These are phyloP conservation scores for Melipona beecheii DNA, from an alignment of 2,888 invertebrate genomes.

Conservation along the genomic window DNA sequence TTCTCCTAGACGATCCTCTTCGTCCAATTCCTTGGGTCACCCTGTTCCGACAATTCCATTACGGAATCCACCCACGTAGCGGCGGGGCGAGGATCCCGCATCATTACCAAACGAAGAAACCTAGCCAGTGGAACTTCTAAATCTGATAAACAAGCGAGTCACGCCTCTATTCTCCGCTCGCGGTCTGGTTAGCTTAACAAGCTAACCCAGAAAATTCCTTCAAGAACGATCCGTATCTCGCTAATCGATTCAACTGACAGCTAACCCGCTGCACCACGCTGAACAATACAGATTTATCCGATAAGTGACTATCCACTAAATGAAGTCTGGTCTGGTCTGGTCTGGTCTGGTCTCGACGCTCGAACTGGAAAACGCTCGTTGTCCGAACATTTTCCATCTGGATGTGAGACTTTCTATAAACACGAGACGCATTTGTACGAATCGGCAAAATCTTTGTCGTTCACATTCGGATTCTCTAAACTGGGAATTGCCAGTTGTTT, in stretches of 20 bases:
- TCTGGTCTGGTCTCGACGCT: background rate
- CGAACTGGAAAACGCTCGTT: background rate
- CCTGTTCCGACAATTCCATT: background rate
- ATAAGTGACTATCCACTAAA: background rate
- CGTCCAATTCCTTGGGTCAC: background rate
- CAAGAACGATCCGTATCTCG: background rate
- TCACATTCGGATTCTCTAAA: too few species aligned
- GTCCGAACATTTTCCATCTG: slow-evolving; percentile 2
- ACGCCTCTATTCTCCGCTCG: slow-evolving; percentile 1
- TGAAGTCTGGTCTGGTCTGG: background rate
- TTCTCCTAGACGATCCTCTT: background rate
- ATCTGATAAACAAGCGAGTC: background rate
- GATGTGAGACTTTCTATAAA: too few species aligned
- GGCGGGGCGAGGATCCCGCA: background rate
- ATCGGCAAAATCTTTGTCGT: too few species aligned
- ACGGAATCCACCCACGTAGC: background rate
- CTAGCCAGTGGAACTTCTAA: background rate
- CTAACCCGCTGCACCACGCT: background rate
- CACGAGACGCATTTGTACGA: too few species aligned
- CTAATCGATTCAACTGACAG: background rate
- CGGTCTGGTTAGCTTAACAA: background rate
- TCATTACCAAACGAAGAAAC: background rate
- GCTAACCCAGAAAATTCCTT: slow-evolving; percentile 15
- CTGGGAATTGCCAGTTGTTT: too few species aligned
- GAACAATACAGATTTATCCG: background rate